Percentiles rank a stretch among this genome's conserved stretches.
phyloP scores from a whole-genome alignment of 2,113 vertebrate species.

The Carassius auratus region DNA sequence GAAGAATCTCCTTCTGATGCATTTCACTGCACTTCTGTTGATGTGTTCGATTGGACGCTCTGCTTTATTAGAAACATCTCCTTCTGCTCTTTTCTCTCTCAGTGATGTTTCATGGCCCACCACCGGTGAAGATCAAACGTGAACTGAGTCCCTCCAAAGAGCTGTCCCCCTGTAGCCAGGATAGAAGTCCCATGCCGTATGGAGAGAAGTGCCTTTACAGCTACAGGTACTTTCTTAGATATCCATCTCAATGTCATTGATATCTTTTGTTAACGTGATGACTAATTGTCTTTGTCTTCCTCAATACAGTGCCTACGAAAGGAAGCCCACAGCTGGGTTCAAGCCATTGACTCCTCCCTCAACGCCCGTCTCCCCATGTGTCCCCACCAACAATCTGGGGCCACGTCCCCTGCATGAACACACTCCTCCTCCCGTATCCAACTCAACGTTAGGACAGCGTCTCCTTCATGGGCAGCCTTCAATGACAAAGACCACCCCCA shows the following conservation, averaged over 20 bases:
- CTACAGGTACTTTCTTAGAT: slow-evolving; percentile 83
- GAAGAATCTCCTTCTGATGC: slow-evolving; percentile 58
- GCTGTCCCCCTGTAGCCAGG: slow-evolving; percentile 87
- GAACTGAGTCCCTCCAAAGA: slow-evolving; percentile 89
- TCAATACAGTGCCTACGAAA: slow-evolving; percentile 90
- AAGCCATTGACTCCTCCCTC: slow-evolving; percentile 94
- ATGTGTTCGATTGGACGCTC: slow-evolving; percentile 60
- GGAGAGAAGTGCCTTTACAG: slow-evolving; percentile 99
- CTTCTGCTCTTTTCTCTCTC: slow-evolving; percentile 38
- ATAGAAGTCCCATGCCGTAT: slow-evolving; percentile 86
- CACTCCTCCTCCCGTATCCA: slow-evolving; percentile 71
- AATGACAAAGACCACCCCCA: slow-evolving; percentile 56
- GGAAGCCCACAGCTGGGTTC: slow-evolving; percentile 88
- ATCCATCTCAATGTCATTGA: not conserved
- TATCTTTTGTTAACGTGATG: not conserved
- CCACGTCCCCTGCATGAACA: slow-evolving; percentile 64
- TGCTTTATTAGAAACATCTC: slow-evolving; percentile 63
- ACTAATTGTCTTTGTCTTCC: not conserved
- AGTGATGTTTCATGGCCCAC: slow-evolving; percentile 97
- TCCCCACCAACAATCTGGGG: slow-evolving; percentile 62
- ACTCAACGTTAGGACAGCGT: slow-evolving; percentile 51
- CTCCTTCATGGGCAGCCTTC: slow-evolving; percentile 66
- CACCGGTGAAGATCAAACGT: slow-evolving; percentile 92
- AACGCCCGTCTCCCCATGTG: slow-evolving; percentile 83
- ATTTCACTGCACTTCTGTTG: slow-evolving; percentile 65